A percentile compares a stretch with the other conserved stretches of the same genome.
These are phyloP conservation scores for Apodemia duryi DNA, from an alignment of 2,888 invertebrate species.

Conservation along the genomic window DNA sequence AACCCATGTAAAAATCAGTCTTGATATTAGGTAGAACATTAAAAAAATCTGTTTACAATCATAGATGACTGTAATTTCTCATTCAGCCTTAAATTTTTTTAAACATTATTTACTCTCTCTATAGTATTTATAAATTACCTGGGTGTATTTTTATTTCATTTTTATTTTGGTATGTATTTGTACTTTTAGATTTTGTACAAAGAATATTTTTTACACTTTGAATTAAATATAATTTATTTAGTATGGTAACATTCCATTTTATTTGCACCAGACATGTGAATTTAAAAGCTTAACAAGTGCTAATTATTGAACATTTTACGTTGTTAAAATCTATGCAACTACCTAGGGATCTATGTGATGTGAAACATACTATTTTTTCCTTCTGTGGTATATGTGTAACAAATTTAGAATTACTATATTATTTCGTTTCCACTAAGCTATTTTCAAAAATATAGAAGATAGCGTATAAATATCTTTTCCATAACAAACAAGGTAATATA, in stretches of 20 bases:
- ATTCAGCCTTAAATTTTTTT: conserved; percentile 1
- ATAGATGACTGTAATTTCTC: not conserved
- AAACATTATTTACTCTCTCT: conserved; percentile 13
- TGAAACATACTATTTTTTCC: no score
- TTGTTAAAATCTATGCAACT: no score
- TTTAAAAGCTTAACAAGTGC: no score
- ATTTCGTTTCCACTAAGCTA: no score
- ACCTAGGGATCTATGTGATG: no score
- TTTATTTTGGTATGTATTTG: not conserved
- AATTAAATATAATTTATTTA: not conserved
- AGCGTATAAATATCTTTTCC: no score
- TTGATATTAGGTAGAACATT: not conserved
- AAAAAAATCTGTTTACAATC: not conserved
- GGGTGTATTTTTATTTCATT: conserved; percentile 9
- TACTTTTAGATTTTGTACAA: not conserved
- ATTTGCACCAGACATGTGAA: not conserved
- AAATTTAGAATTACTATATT: no score
- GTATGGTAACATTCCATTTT: conserved; percentile 5
- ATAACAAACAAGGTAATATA: no score
- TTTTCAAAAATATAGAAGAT: no score
- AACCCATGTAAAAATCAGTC: conserved; percentile 6
- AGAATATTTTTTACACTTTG: not conserved
- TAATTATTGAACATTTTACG: no score
- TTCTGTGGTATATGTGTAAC: no score
- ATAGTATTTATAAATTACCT: conserved; percentile 5